A percentile compares a stretch with the other conserved stretches of the same genome.
phyloP scores from a whole-genome alignment of 2,113 vertebrate genomes.

The Rynchops niger region DNA sequence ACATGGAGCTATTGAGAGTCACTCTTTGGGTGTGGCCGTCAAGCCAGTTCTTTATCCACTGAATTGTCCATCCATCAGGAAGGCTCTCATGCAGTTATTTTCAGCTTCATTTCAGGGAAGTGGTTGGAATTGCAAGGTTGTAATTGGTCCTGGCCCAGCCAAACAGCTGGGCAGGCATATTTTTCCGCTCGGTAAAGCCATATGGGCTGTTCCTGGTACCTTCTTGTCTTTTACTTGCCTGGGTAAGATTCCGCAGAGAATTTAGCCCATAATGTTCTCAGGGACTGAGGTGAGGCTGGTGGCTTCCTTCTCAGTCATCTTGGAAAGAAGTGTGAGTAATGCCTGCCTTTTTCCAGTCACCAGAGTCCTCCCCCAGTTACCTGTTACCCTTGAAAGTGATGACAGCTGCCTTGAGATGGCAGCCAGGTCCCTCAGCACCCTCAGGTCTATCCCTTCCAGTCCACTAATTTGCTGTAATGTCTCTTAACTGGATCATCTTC shows the following conservation, averaged over 20 bases:
- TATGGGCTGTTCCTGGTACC: not conserved
- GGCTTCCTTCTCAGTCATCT: not conserved
- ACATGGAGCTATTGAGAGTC: no score
- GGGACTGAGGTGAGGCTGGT: not conserved
- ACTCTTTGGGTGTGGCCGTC: no score
- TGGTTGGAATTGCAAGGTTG: no score
- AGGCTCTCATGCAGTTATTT: no score
- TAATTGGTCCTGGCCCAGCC: no score
- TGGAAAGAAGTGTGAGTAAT: not conserved
- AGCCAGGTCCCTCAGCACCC: not conserved
- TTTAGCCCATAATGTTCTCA: not conserved
- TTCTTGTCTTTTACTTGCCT: not conserved
- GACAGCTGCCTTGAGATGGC: not conserved
- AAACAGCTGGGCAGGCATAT: no score
- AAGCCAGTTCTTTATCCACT: no score
- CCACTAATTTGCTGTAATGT: not conserved
- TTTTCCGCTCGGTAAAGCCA: not conserved
- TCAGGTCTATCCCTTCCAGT: not conserved
- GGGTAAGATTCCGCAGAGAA: not conserved
- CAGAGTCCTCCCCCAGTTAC: not conserved
- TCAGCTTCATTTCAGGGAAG: no score
- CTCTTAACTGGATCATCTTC: not conserved
- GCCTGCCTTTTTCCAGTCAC: not conserved
- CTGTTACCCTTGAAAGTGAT: not conserved
- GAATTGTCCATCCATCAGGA: no score